phyloP scores from a whole-genome alignment of 1,140 invertebrate genomes.

The Drosophila simulans region DNA sequence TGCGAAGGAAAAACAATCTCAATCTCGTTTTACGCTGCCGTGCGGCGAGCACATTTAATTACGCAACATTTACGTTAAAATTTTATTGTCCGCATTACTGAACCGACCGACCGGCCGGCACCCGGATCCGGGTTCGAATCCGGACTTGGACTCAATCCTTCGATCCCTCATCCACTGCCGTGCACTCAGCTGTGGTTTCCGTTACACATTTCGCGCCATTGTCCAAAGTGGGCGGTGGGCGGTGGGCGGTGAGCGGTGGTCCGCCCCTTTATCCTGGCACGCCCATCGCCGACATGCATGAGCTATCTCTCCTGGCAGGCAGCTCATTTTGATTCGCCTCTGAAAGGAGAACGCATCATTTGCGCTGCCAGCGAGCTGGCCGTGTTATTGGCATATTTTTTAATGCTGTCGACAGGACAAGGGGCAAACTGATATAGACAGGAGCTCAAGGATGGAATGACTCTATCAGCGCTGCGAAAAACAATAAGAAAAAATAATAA shows the following conservation, averaged over 20 bases:
- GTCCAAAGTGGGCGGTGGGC: constrained; percentile 34
- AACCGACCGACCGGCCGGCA: constrained; percentile 19
- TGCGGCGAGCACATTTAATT: constrained; percentile 63
- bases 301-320: constrained; percentile 29
- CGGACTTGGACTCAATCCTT: constrained; percentile 51
- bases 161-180: constrained; percentile 22
- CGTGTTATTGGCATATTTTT: constrained; percentile 51
- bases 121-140: constrained; percentile 25
- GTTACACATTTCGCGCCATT: constrained; percentile 72
- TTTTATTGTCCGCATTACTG: constrained; percentile 74
- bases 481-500: background rate
- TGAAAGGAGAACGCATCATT: constrained; percentile 59
- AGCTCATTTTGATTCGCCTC: constrained; percentile 35
- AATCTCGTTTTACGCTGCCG: constrained; percentile 56
- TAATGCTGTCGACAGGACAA: constrained; percentile 16
- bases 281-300: constrained; percentile 37
- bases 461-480: background rate
- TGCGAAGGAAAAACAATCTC: constrained; percentile 45
- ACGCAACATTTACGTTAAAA: constrained; percentile 75
- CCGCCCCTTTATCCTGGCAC: background rate
- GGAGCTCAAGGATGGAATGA: constrained; percentile 17
- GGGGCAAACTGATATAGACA: constrained; percentile 18
- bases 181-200: constrained; percentile 75
- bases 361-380: constrained; percentile 42
- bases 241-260: constrained; percentile 5